Percentiles rank a stretch among this genome's conserved stretches.
phyloP scores from a whole-genome alignment of 2,797 vertebrate genomes.

The Hylomyscus alleni region DNA sequence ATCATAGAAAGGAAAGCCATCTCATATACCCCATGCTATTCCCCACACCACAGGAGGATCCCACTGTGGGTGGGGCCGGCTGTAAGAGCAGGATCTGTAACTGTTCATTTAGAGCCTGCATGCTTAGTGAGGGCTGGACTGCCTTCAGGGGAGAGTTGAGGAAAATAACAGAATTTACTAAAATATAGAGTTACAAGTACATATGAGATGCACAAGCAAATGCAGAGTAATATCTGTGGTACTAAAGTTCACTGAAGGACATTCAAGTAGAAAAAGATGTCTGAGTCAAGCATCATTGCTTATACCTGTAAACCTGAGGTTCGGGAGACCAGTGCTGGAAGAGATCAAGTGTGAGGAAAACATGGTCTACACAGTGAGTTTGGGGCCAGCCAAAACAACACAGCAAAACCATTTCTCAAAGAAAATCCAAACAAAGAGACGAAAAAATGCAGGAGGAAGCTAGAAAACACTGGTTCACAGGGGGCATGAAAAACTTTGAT shows the following conservation, averaged over 20 bases:
- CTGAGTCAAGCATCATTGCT: not conserved
- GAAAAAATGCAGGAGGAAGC: not conserved
- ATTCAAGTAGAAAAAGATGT: not conserved
- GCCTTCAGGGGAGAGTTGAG: not conserved
- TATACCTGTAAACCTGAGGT: not conserved
- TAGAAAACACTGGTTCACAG: not conserved
- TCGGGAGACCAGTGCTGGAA: not conserved
- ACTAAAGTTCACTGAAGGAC: not conserved
- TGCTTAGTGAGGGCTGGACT: accelerated
- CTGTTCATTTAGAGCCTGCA: not conserved
- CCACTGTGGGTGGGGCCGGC: not conserved
- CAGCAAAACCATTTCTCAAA: not conserved
- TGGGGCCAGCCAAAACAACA: not conserved
- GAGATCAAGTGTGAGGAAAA: not conserved
- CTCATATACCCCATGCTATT: not conserved
- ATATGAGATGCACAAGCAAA: not conserved
- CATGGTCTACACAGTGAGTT: not conserved
- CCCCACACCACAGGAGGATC: not conserved
- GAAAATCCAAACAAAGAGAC: not conserved
- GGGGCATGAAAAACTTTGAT: not conserved
- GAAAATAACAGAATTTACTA: not conserved
- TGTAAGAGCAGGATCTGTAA: not conserved
- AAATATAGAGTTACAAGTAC: not conserved
- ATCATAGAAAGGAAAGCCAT: not conserved
- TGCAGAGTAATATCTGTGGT: not conserved